Percentiles rank a stretch among this genome's conserved stretches.
These are phyloP conservation scores for Cirrhinus molitorella DNA, from an alignment of 2,797 vertebrate species.

Conservation along the genomic window DNA sequence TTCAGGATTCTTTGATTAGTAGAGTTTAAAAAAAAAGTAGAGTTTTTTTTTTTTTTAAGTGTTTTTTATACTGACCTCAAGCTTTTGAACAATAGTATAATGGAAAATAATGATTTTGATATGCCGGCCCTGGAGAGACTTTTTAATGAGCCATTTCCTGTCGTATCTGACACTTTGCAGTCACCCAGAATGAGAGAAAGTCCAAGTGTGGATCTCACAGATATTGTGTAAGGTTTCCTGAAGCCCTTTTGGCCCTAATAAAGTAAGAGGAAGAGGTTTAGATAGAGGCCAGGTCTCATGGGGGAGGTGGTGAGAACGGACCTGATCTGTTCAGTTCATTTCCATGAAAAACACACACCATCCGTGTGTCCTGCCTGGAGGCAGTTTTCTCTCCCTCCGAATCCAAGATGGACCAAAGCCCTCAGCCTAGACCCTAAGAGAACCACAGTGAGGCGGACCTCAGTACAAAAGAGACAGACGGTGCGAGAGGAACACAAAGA, in stretches of 20 bases:
- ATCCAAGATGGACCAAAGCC: conserved; percentile 66
- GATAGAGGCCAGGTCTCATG: conserved; percentile 45
- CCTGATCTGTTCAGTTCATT: conserved; percentile 70
- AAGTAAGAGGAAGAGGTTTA: conserved; percentile 52
- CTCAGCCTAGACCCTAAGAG: conserved; percentile 48
- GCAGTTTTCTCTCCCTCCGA: conserved; percentile 64
- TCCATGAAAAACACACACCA: conserved; percentile 68
- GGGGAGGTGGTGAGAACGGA: conserved; percentile 56
- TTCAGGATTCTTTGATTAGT: not conserved
- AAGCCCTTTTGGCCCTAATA: conserved; percentile 42
- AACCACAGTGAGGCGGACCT: conserved; percentile 55
- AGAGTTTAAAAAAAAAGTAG: not conserved
- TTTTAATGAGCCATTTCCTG: conserved; percentile 21
- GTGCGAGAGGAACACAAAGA: conserved; percentile 62
- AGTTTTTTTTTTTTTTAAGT: not conserved
- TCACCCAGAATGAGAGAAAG: conserved; percentile 17
- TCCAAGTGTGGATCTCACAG: conserved; percentile 35
- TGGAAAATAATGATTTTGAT: conserved; percentile 7
- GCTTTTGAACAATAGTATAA: not conserved
- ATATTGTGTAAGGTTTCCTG: conserved; percentile 48
- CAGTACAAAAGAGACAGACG: conserved; percentile 66
- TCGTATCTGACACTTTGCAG: conserved; percentile 1
- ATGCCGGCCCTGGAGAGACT: not conserved
- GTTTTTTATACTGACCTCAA: no score
- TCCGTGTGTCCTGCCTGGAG: conserved; percentile 66